These are phyloP conservation scores for Drosophila neotestacea DNA, from an alignment of 2,888 invertebrate species.

Conservation along the genomic window DNA sequence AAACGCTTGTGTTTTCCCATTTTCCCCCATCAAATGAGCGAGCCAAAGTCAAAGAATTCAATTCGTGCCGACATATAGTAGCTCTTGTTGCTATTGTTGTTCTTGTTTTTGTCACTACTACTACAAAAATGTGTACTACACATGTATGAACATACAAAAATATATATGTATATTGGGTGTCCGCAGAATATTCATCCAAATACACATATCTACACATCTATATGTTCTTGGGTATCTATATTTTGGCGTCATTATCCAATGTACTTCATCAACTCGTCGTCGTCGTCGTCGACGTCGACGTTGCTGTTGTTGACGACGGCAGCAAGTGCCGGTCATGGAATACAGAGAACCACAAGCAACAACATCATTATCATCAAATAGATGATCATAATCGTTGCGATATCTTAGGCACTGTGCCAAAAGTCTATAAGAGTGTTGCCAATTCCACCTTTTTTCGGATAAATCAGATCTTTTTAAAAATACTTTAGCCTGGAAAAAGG, in stretches of 20 bases:
- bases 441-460: too few species aligned
- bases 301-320: slow-evolving; percentile 28
- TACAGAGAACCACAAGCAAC: slow-evolving; percentile 27
- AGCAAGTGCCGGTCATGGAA: slow-evolving; percentile 70
- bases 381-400: slow-evolving; percentile 28
- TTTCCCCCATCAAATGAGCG: slow-evolving; percentile 58
- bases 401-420: slow-evolving; percentile 71
- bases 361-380: slow-evolving; percentile 22
- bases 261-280: slow-evolving; percentile 71
- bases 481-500: too few species aligned
- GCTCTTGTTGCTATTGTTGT: slow-evolving; percentile 26
- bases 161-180: not conserved
- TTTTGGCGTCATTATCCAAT: slow-evolving; percentile 75
- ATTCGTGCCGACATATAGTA: slow-evolving; percentile 41
- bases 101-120: slow-evolving; percentile 42
- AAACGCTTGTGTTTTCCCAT: slow-evolving; percentile 63
- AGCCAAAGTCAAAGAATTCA: slow-evolving; percentile 57
- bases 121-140: not conserved
- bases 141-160: not conserved
- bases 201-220: slow-evolving; percentile 4
- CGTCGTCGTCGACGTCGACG: slow-evolving; percentile 26
- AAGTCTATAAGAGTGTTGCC: not conserved
- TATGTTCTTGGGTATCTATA: slow-evolving; percentile 26
- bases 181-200: slow-evolving; percentile 14
- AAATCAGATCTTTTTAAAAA: too few species aligned